Base-by-base conservation (phyloP, 1,140 invertebrate species). In the Centruroides vittatus region DNA sequence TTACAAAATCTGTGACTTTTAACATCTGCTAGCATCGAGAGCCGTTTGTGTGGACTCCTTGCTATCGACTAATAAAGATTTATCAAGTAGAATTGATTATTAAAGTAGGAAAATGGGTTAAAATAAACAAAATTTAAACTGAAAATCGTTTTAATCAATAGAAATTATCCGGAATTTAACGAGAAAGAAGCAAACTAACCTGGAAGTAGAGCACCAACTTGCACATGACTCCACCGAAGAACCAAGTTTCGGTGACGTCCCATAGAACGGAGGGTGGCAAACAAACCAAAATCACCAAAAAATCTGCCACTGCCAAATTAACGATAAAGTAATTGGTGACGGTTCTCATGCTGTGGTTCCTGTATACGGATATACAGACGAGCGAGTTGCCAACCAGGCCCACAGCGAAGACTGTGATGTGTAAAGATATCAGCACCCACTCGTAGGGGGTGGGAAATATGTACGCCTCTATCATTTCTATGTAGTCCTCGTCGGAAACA, bases 261-360 rank as follows among this genome's bases (percentile, higher is more conserved):
- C 88, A 88, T 80, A 94, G 84, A 55, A 95, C 80, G 0, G 89
- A 94, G 3, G 89, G 88, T 0, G 92, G 91, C 58, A 95, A 76
- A 72, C 91, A 94, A 75, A 94, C 90, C 10, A 93, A 82, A 68
- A 94, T 86, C 63, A 96, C 92, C 61, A 95, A 79, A 56, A 95
- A 88, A 73, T 96, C 93, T 58, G 92, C 91, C 12, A 94, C 81
- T 2, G 92, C 92, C 67, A 96, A 78, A 76, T 96, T 96, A 68
- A 93, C 89, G 69, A 95, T 93, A 76, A 95, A 94, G 75, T 89
- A 93, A 77, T 96, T 95, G 65, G 92, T 95, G 53, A 93, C 90
- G 53, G 67, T 73, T 53, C 72, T 13, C 88, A 93, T 93, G 48
- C 86, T 75, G 3, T 88, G 88, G 36, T 87, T 86, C 36, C 88